Conservation (phyloP, 2,888 invertebrate genomes). For the Ptychoptera albimana region DNA sequence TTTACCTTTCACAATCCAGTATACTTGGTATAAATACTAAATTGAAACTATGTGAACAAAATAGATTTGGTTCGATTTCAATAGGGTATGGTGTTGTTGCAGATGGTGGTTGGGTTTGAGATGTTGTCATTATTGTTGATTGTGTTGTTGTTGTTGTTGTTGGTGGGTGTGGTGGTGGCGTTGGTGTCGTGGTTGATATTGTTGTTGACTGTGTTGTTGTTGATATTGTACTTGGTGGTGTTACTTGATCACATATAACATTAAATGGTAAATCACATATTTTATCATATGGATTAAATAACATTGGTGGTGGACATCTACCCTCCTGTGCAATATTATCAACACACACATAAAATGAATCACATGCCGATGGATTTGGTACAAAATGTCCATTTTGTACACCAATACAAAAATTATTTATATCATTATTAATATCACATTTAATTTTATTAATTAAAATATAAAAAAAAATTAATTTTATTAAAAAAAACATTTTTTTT, state of each 20-base stretch:
- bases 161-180: not conserved
- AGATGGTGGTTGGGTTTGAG: not conserved
- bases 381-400: not conserved
- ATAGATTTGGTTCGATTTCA: slow-evolving; percentile 1
- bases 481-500: too few relatives aligned
- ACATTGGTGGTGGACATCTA: not conserved
- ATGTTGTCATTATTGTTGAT: not conserved
- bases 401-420: not conserved
- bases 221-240: not conserved
- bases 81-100: not conserved
- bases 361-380: not conserved
- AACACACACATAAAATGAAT: slow-evolving; percentile 1
- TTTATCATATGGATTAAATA: not conserved
- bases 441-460: too few relatives aligned
- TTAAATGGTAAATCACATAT: not conserved
- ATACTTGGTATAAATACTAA: slow-evolving; percentile 17
- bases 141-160: not conserved
- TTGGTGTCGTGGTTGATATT: not conserved
- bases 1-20: slow-evolving; percentile 16
- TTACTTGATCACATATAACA: not conserved
- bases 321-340: not conserved
- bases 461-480: too few relatives aligned
- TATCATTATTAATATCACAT: too few relatives aligned
- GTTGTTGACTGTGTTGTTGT: not conserved
- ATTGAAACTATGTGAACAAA: slow-evolving; percentile 4